Base-by-base conservation (phyloP, 2,888 invertebrate species). In the Limnephilus auricula region DNA sequence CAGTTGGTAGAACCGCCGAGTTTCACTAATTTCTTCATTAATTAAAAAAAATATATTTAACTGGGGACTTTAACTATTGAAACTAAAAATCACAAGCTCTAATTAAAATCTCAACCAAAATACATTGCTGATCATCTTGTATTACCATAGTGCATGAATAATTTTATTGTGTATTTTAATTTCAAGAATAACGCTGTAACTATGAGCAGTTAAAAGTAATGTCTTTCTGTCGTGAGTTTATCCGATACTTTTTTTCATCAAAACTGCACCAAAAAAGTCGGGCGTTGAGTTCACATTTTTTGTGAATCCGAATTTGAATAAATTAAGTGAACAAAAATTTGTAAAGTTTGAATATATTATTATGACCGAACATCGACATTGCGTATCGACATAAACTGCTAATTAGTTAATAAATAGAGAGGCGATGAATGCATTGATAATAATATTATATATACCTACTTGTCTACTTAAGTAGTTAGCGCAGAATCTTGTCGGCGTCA, bases 391-490 rank as follows among this genome's bases (percentile, higher is more conserved):
- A 18, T 34, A 82, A 82, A 82, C 34, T 18, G 82, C 82, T 82
- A 82, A 82, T 82, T 82, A 82, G 25, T 82, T 25, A 82, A 32
- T 82, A 85, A 85, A 85, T 85, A 40, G 85, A 85, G 30, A 40
- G 40, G 40, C 40, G 85, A 85, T 85, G 85, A 40, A 85, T 85
- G 85, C 85, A 85, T 40, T 40, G 85, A 85, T n/a, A 25, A 82
- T 82, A 18, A 34, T 34, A 34, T 32, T 32, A 82, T 50, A 50
- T 50, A 50, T 65, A n/a, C 65, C 65, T 65, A 50, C 65, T 65
- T 9, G 65, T 65, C 25, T 25, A 9, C 65, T 65, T n/a, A 6
- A 50, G 50, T n/a, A 25, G 65, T 25, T 25, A 65, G 65, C 18
- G 5, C 65, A n/a, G 25, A 25, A 25, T 65, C 25, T 65, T 65